Conservation (phyloP, 2,888 invertebrate genomes). For the Pterostichus niger region DNA sequence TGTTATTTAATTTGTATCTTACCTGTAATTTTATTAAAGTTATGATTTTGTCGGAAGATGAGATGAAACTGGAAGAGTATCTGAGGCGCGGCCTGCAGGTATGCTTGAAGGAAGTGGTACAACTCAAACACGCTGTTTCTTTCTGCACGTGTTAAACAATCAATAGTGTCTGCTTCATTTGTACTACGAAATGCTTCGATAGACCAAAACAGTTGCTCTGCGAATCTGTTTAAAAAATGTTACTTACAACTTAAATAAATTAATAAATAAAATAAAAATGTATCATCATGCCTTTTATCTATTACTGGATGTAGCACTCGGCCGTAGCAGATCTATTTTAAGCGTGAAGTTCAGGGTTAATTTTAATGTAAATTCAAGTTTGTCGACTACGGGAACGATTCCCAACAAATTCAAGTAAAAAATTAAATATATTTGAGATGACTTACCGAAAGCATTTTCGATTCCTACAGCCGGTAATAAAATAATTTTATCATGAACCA, state of each 20-base stretch:
- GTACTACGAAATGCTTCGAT: constrained; percentile 84
- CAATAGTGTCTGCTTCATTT: constrained; percentile 81
- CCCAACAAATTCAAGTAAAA: no score
- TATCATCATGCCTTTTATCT: neutral
- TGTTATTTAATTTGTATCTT: constrained; percentile 69
- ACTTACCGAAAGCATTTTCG: no score
- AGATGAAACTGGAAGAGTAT: constrained; percentile 83
- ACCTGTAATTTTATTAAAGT: constrained; percentile 84
- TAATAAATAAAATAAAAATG: constrained; percentile 20
- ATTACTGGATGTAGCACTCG: no score
- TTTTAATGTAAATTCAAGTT: no score
- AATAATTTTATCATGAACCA: no score
- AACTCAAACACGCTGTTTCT: constrained; percentile 86
- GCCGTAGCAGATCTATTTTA: no score
- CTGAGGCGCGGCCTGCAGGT: constrained; percentile 88
- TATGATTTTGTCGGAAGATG: constrained; percentile 80
- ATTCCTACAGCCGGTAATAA: no score
- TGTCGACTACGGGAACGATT: no score
- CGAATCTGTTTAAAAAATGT: constrained; percentile 79
- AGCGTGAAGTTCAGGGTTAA: no score
- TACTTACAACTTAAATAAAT: constrained; percentile 3
- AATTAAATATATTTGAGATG: no score
- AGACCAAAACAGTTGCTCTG: constrained; percentile 87
- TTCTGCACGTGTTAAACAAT: constrained; percentile 81
- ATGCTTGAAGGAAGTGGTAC: constrained; percentile 88